phyloP scores from a whole-genome alignment of 1,140 invertebrate genomes.

The Drosophila asahinai region DNA sequence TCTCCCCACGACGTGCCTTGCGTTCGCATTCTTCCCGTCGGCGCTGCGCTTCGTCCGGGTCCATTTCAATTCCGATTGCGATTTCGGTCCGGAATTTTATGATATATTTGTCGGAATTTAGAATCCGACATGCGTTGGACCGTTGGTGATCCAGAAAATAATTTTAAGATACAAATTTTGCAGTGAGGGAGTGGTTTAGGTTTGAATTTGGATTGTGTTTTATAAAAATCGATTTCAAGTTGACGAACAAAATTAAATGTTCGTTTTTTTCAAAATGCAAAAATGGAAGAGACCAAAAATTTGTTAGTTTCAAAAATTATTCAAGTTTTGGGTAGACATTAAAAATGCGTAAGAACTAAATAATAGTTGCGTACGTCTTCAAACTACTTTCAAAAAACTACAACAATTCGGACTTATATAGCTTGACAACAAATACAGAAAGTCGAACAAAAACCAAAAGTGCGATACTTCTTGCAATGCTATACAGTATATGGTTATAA shows the following conservation, averaged over 20 bases:
- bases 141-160: slow-evolving; percentile 53
- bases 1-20: slow-evolving; percentile 93
- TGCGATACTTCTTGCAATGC: slow-evolving; percentile 29
- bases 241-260: slow-evolving; percentile 31
- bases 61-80: slow-evolving; percentile 46
- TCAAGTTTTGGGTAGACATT: slow-evolving; percentile 6
- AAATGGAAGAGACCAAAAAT: slow-evolving; percentile 79
- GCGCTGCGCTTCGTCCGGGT: slow-evolving; percentile 87
- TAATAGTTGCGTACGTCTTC: slow-evolving; percentile 8
- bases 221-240: slow-evolving; percentile 31
- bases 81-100: not conserved
- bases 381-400: slow-evolving; percentile 42
- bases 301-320: slow-evolving; percentile 73
- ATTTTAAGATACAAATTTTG: slow-evolving; percentile 46
- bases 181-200: slow-evolving; percentile 24
- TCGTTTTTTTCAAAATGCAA: slow-evolving; percentile 69
- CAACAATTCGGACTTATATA: slow-evolving; percentile 14
- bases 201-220: slow-evolving; percentile 25
- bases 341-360: slow-evolving; percentile 25
- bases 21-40: slow-evolving; percentile 95
- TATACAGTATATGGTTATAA: slow-evolving; percentile 12
- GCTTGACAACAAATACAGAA: slow-evolving; percentile 7
- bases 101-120: slow-evolving; percentile 17
- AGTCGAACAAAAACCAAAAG: slow-evolving; percentile 57
- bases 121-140: slow-evolving; percentile 28